Conservation (phyloP, 2,888 invertebrate species). For the Ypsolopha scabrella region DNA sequence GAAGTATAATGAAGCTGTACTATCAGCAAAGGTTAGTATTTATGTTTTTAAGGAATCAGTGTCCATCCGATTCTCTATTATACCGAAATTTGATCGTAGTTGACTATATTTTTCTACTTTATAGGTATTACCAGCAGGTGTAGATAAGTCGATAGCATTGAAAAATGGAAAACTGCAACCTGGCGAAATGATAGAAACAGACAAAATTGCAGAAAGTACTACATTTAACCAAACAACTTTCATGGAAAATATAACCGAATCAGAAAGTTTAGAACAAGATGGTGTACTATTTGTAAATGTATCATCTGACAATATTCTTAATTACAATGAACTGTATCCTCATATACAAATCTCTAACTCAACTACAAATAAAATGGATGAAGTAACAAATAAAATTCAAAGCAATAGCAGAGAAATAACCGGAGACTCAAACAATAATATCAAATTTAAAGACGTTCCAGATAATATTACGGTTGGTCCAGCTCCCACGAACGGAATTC, state of each 20-base stretch:
- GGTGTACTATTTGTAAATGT: slow-evolving; percentile 61
- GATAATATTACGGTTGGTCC: slow-evolving; percentile 60
- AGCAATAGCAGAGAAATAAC: slow-evolving; percentile 67
- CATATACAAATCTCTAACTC: slow-evolving; percentile 47
- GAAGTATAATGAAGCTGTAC: slow-evolving; percentile 58
- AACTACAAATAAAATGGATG: slow-evolving; percentile 48
- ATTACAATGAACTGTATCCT: slow-evolving; percentile 55
- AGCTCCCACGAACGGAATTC: slow-evolving; percentile 56
- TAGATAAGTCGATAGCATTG: slow-evolving; percentile 49
- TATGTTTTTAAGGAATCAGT: too few relatives aligned
- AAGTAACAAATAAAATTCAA: slow-evolving; percentile 64
- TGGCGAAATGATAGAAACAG: slow-evolving; percentile 35
- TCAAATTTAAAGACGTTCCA: slow-evolving; percentile 52
- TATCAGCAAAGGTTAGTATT: slow-evolving; percentile 47
- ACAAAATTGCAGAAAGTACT: slow-evolving; percentile 29
- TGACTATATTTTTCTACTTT: slow-evolving; percentile 13
- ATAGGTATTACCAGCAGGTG: slow-evolving; percentile 48
- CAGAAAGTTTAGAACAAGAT: slow-evolving; percentile 62
- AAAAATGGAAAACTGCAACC: slow-evolving; percentile 56
- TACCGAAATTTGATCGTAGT: not conserved
- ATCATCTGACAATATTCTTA: slow-evolving; percentile 55
- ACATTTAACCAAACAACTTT: slow-evolving; percentile 31
- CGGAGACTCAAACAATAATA: slow-evolving; percentile 53
- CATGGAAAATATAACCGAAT: slow-evolving; percentile 54
- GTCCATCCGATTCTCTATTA: too few relatives aligned